Conservation (phyloP, 1,140 invertebrate species). For the Ridgeia piscesae region DNA sequence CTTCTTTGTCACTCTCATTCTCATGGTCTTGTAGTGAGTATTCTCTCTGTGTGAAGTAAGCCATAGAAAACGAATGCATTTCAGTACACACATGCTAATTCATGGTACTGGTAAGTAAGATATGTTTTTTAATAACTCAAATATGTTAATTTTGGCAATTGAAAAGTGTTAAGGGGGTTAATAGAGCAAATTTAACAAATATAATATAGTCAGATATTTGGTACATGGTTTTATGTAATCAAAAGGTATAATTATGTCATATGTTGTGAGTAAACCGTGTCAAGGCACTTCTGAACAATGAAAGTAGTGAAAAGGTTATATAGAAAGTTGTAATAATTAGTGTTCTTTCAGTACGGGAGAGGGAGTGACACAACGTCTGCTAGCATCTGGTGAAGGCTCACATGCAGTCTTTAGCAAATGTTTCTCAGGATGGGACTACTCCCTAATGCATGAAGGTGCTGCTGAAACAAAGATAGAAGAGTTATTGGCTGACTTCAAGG, state of each 20-base stretch:
- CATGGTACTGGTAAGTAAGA: too few species aligned
- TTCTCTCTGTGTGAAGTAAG: neutral
- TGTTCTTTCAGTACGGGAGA: neutral
- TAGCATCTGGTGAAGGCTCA: neutral
- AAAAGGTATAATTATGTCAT: too few species aligned
- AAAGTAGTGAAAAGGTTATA: neutral
- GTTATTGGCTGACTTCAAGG: neutral
- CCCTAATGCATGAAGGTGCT: neutral
- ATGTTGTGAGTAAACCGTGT: too few species aligned
- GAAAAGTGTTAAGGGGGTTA: too few species aligned
- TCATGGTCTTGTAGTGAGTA: slow-evolving; percentile 71
- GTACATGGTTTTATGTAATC: too few species aligned
- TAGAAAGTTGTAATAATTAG: neutral
- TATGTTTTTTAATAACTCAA: too few species aligned
- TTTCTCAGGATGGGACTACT: neutral
- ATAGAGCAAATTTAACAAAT: too few species aligned
- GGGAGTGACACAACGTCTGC: neutral
- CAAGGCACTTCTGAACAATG: neutral
- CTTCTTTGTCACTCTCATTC: slow-evolving; percentile 65
- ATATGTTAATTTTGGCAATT: too few species aligned
- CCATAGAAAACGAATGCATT: too few species aligned
- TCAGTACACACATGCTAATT: too few species aligned
- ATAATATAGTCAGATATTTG: too few species aligned
- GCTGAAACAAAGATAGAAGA: neutral
- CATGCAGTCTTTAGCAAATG: neutral